Conservation (phyloP, 2,113 vertebrate species). For the Mirounga angustirostris region DNA sequence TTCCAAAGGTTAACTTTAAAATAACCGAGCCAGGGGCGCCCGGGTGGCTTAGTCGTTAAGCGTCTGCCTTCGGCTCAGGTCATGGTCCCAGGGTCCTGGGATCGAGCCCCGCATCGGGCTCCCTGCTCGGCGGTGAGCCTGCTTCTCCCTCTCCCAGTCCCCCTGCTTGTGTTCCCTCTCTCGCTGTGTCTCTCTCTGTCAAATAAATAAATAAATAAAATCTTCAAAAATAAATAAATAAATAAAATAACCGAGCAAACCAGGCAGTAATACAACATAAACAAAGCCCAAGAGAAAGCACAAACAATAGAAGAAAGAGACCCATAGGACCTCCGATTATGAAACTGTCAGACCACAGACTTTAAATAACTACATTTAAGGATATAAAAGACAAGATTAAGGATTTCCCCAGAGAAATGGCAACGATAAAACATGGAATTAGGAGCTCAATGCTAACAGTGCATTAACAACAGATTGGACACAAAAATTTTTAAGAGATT, state of each 20-base stretch:
- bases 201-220: too few relatives aligned
- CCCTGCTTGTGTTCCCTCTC: too few relatives aligned
- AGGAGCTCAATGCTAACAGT: background rate
- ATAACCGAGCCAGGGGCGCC: background rate
- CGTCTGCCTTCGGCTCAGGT: too few relatives aligned
- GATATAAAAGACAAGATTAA: background rate
- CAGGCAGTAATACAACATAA: background rate
- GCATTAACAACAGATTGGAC: background rate
- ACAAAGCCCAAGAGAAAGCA: background rate
- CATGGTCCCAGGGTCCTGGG: too few relatives aligned
- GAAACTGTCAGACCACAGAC: background rate
- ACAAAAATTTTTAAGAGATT: background rate
- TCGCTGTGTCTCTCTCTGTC: too few relatives aligned
- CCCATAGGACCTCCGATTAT: background rate
- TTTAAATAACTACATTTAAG: background rate
- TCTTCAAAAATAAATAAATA: too few relatives aligned
- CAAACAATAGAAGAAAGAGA: background rate
- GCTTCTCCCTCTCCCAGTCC: too few relatives aligned
- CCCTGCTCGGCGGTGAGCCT: too few relatives aligned
- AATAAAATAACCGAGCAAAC: background rate
- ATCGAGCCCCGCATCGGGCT: too few relatives aligned
- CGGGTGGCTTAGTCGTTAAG: too few relatives aligned
- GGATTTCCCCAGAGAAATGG: background rate
- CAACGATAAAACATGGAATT: background rate
- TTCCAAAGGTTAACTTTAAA: background rate